phyloP scores from a whole-genome alignment of 2,797 vertebrate genomes.

The Notamacropus eugenii region DNA sequence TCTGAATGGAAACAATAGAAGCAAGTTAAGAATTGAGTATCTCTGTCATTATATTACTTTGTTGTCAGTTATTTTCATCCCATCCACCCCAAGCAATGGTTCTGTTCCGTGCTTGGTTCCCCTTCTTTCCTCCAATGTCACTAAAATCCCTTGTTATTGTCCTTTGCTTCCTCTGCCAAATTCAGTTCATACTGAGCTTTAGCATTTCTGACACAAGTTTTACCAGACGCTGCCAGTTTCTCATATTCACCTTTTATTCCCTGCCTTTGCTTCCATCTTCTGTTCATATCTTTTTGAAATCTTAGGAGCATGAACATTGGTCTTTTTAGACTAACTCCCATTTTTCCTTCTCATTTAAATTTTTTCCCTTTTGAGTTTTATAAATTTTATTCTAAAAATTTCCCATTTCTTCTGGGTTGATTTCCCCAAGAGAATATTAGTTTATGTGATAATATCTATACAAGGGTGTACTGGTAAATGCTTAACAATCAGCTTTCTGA shows the following conservation, averaged over 20 bases:
- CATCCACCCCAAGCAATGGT: neutral
- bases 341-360: neutral
- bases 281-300: neutral
- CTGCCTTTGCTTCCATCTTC: neutral
- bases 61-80: neutral
- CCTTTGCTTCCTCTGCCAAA: neutral
- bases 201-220: neutral
- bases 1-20: neutral
- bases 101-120: neutral
- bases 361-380: neutral
- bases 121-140: neutral
- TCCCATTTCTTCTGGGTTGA: neutral
- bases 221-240: neutral
- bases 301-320: neutral
- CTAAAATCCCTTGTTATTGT: neutral
- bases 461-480: neutral
- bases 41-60: neutral
- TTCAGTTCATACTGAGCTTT: neutral
- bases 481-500: neutral
- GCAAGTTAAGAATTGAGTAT: neutral
- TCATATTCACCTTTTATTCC: neutral
- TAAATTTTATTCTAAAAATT: neutral
- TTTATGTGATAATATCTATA: neutral
- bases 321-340: neutral
- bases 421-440: neutral